These are phyloP conservation scores for Timema cristinae DNA, from an alignment of 2,888 invertebrate species.

Conservation along the genomic window DNA sequence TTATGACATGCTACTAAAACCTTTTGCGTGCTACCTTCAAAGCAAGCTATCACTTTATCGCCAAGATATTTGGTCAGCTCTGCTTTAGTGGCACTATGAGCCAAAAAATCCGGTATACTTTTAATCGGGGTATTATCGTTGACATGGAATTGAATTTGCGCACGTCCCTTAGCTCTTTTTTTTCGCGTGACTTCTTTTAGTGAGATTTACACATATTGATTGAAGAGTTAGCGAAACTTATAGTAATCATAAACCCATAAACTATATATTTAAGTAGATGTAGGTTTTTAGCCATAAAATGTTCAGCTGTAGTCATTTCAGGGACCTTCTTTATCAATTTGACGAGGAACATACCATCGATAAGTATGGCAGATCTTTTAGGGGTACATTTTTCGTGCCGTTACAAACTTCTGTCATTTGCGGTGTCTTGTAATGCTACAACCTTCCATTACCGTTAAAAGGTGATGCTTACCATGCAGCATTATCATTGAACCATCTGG, in stretches of 20 bases:
- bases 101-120: background rate
- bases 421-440: background rate
- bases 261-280: background rate
- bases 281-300: background rate
- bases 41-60: background rate
- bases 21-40: background rate
- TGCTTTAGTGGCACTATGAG: background rate
- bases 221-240: background rate
- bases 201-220: background rate
- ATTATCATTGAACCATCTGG: slow-evolving; percentile 8
- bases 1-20: slow-evolving; percentile 9
- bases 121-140: background rate
- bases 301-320: background rate
- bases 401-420: background rate
- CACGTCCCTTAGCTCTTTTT: background rate
- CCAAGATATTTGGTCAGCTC: slow-evolving; percentile 11
- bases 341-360: slow-evolving; percentile 7
- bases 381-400: background rate
- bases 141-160: background rate
- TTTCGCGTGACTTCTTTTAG: background rate
- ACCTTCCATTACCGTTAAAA: too few species aligned
- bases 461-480: background rate
- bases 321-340: slow-evolving; percentile 1
- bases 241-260: background rate
- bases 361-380: slow-evolving; percentile 7